These are phyloP conservation scores for Hephaestus fuliginosus DNA, from an alignment of 2,797 vertebrate species.

Conservation along the genomic window DNA sequence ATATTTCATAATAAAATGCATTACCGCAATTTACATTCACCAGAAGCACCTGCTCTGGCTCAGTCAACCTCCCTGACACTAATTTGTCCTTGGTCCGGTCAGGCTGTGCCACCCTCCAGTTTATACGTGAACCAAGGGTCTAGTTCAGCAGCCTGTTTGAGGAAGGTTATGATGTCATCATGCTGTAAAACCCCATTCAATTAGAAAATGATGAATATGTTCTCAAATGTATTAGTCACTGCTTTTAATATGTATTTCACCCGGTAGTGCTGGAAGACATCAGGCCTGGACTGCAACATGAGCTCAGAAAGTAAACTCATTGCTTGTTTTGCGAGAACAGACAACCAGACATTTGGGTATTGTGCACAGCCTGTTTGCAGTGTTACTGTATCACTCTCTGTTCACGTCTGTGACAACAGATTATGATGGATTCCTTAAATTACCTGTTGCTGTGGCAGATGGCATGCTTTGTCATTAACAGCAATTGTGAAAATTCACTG, in stretches of 20 bases:
- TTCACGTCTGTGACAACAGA: constrained; percentile 47
- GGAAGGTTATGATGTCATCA: constrained; percentile 35
- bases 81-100: constrained; percentile 67
- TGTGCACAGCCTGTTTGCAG: constrained; percentile 35
- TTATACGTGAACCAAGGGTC: constrained; percentile 20
- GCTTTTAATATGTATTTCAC: neutral
- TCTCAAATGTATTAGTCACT: constrained; percentile 26
- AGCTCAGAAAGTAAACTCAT: constrained; percentile 32
- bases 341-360: constrained; percentile 30
- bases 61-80: constrained; percentile 54
- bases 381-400: constrained; percentile 32
- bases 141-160: constrained; percentile 6
- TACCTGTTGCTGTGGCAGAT: constrained; percentile 78
- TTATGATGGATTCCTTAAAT: constrained; percentile 71
- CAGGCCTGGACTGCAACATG: neutral
- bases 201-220: constrained; percentile 37
- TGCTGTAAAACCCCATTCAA: constrained; percentile 14
- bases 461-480: constrained; percentile 73
- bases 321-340: constrained; percentile 28
- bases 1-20: constrained; percentile 75
- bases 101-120: constrained; percentile 15
- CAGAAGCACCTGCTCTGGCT: constrained; percentile 55
- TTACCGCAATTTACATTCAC: constrained; percentile 64
- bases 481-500: constrained; percentile 59
- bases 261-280: neutral